Evolutionary conservation across 2,888 invertebrate genomes (phyloP), one percentile per base, ranked within the genome.

Genomic region (Timema cristinae): DNA sequence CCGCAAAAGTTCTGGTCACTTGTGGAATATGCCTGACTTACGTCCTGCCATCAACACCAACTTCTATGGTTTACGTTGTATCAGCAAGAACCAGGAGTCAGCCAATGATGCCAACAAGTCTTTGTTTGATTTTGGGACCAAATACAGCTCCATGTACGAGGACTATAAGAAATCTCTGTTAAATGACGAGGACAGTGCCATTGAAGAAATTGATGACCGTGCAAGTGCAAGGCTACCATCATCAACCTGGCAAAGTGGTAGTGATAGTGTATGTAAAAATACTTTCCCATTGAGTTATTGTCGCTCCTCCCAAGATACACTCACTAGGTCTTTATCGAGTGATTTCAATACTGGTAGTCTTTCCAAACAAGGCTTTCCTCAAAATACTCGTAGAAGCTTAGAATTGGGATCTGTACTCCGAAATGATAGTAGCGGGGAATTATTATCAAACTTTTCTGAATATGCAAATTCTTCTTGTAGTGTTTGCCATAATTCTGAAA

Each of bases 21-120:
- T 67, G n/a, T 66, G 72, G 70, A 67, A 68, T 50, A n/a, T 73
- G 48, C 83, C 84, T 0, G 82, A 84, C 71, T 74, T 86, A 7
- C 82, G 83, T 49, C 80, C 84, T 9, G 79, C 81, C 9, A 87
- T 87, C 69, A 86, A 86, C 76, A 85, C 84, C 2, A 85, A 85
- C 74, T 87, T 87, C 74, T 32, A 32, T 32, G 32, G 32, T 32
- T 32, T 32, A 4, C 32, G 4, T 32, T 32, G 32, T 32, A 32
- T 32, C 32, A 32, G 32, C 32, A 32, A 32, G 32, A 32, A 32
- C 32, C 32, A 32, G 32, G 32, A 32, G 32, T 32, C 32, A 32
- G 70, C 47, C n/a, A n/a, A 70, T 47, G 13, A 16, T 48, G 13
- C 32, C 61, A 59, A n/a, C n/a, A 72, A 50, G 47, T 8, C 77